phyloP scores from a whole-genome alignment of 2,888 invertebrate species.

The Eristalis pertinax region DNA sequence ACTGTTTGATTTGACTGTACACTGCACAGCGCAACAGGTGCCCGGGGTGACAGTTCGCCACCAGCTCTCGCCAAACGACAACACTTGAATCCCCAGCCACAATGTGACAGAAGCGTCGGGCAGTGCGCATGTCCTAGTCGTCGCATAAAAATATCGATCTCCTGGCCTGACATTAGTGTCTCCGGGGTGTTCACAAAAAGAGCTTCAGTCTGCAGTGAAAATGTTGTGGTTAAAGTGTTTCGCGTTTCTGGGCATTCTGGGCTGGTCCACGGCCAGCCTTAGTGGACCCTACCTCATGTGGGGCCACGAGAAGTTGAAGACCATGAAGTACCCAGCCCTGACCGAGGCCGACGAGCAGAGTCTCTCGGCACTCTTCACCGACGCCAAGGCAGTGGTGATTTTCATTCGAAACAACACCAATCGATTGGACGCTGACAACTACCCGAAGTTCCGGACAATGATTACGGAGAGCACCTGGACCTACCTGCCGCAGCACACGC shows the following conservation, averaged over 20 bases:
- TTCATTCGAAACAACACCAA: constrained; percentile 84
- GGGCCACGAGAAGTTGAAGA: constrained; percentile 83
- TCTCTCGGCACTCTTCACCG: constrained; percentile 83
- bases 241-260: constrained; percentile 74
- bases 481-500: constrained; percentile 83
- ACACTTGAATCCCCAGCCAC: constrained; percentile 32
- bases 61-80: constrained; percentile 33
- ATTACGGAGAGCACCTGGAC: constrained; percentile 82
- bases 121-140: constrained; percentile 67
- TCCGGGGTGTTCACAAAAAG: neutral
- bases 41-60: neutral
- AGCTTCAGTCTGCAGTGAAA: constrained; percentile 34
- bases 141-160: constrained; percentile 66
- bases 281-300: constrained; percentile 85
- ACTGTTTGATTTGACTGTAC: neutral
- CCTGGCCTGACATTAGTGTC: constrained; percentile 47
- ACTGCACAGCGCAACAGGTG: neutral
- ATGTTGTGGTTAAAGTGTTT: constrained; percentile 57
- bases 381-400: constrained; percentile 84
- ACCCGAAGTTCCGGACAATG: constrained; percentile 84
- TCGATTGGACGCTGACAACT: constrained; percentile 83
- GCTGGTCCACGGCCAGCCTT: constrained; percentile 80
- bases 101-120: constrained; percentile 59
- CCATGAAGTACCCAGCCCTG: constrained; percentile 82
- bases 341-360: constrained; percentile 83